These are phyloP conservation scores for Magallana nippona DNA, from an alignment of 2,888 invertebrate genomes.

Conservation along the genomic window DNA sequence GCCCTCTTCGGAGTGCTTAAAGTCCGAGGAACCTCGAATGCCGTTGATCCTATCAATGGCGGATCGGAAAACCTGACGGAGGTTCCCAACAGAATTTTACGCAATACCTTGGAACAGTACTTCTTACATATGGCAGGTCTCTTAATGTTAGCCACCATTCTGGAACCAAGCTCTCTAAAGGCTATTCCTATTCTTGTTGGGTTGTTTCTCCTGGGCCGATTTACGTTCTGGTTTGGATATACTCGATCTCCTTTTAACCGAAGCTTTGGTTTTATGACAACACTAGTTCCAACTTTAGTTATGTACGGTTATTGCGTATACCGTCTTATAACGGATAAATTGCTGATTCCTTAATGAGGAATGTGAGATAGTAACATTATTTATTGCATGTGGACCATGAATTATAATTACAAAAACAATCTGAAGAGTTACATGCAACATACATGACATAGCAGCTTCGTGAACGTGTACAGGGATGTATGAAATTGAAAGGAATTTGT, in stretches of 20 bases:
- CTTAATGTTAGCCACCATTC: constrained; percentile 22
- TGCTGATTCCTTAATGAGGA: neutral
- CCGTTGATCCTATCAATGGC: constrained; percentile 45
- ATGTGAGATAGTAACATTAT: no score
- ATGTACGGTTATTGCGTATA: neutral
- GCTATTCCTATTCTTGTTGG: constrained; percentile 37
- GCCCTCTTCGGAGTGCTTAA: constrained; percentile 33
- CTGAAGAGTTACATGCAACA: neutral
- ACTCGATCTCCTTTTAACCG: constrained; percentile 37
- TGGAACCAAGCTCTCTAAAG: constrained; percentile 37
- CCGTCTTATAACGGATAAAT: neutral
- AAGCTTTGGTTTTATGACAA: constrained; percentile 32
- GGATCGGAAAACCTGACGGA: constrained; percentile 45
- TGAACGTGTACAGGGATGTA: no score
- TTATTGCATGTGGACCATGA: neutral
- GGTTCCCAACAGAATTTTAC: constrained; percentile 37
- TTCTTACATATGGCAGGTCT: constrained; percentile 38
- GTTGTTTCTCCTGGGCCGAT: constrained; percentile 40
- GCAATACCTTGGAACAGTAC: constrained; percentile 44
- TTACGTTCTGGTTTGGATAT: constrained; percentile 40
- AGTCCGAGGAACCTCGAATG: constrained; percentile 37
- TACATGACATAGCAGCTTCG: neutral
- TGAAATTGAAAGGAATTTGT: no score
- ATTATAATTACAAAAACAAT: neutral
- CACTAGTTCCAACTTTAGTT: constrained; percentile 28